Evolutionary conservation across 2,888 invertebrate genomes (phyloP).

Genomic region (Nematopogon swammerdamellus): DNA sequence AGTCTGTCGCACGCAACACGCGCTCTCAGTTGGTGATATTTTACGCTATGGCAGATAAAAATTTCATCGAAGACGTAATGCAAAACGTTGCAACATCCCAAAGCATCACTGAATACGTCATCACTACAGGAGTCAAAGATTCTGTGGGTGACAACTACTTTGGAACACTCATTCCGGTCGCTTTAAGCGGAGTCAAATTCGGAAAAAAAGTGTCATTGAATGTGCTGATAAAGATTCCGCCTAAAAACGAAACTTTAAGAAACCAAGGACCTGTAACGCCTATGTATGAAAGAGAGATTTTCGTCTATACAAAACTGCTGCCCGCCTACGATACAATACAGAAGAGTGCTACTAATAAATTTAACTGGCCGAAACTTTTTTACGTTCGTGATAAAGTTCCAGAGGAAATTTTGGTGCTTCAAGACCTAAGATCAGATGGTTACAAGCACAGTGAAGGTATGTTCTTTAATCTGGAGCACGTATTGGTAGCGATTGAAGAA

Average conservation of each 20-base stretch:
- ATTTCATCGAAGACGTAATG: background rate
- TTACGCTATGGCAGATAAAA: background rate
- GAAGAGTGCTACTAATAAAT: slow-evolving; percentile 9
- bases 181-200: slow-evolving; percentile 19
- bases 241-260: slow-evolving; percentile 34
- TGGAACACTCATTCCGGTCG: slow-evolving; percentile 32
- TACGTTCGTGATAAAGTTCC: slow-evolving; percentile 27
- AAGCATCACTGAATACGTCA: background rate
- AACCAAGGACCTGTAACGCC: slow-evolving; percentile 36
- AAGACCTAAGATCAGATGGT: slow-evolving; percentile 29
- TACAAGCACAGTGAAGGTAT: slow-evolving; percentile 21
- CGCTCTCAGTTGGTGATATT: too few relatives aligned
- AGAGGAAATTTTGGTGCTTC: slow-evolving; percentile 32
- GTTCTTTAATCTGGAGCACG: slow-evolving; percentile 33
- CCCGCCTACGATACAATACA: slow-evolving; percentile 23
- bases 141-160: slow-evolving; percentile 41
- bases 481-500: slow-evolving; percentile 23
- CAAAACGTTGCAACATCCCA: background rate
- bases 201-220: slow-evolving; percentile 15
- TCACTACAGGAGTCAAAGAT: slow-evolving; percentile 11
- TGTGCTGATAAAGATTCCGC: slow-evolving; percentile 37
- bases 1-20: too few relatives aligned
- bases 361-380: slow-evolving; percentile 27
- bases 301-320: slow-evolving; percentile 28
- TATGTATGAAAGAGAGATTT: slow-evolving; percentile 37